phyloP scores from a whole-genome alignment of 2,797 vertebrate species.

The Pantherophis vulpinus region DNA sequence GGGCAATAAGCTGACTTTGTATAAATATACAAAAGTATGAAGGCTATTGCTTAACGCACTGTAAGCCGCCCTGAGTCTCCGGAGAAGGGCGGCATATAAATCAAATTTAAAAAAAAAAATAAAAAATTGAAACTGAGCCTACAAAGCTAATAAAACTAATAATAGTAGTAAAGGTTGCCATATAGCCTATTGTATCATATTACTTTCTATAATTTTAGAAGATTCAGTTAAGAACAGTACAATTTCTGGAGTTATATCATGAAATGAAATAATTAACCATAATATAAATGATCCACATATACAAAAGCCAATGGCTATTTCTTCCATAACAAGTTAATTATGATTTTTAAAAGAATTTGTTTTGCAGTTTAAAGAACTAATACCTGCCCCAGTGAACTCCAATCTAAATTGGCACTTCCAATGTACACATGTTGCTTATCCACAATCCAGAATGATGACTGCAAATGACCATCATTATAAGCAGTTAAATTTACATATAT shows the following conservation, averaged over 20 bases:
- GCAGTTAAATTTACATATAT: constrained; percentile 88
- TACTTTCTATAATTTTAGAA: not conserved
- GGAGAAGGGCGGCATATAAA: too few relatives aligned
- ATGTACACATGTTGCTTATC: constrained; percentile 93
- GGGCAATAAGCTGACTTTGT: too few relatives aligned
- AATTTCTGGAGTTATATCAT: not conserved
- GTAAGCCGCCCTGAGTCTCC: too few relatives aligned
- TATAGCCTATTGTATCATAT: not conserved
- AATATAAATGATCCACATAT: not conserved
- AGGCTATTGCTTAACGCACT: too few relatives aligned
- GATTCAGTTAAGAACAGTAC: not conserved
- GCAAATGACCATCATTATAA: constrained; percentile 85
- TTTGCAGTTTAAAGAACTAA: constrained; percentile 12
- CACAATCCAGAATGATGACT: constrained; percentile 95
- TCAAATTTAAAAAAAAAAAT: too few relatives aligned
- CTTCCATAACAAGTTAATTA: not conserved
- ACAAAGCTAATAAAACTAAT: not conserved
- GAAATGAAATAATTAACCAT: not conserved
- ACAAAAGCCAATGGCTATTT: not conserved
- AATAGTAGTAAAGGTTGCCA: not conserved
- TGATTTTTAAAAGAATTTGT: not conserved
- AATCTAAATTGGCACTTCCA: constrained; percentile 91
- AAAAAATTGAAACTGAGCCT: not conserved
- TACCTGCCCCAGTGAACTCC: constrained; percentile 90
- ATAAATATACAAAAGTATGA: too few relatives aligned